A percentile compares a stretch with the other conserved stretches of the same genome.
Evolutionary conservation across 2,888 invertebrate species (phyloP).

Genomic region (Alentia gelatinosa): DNA sequence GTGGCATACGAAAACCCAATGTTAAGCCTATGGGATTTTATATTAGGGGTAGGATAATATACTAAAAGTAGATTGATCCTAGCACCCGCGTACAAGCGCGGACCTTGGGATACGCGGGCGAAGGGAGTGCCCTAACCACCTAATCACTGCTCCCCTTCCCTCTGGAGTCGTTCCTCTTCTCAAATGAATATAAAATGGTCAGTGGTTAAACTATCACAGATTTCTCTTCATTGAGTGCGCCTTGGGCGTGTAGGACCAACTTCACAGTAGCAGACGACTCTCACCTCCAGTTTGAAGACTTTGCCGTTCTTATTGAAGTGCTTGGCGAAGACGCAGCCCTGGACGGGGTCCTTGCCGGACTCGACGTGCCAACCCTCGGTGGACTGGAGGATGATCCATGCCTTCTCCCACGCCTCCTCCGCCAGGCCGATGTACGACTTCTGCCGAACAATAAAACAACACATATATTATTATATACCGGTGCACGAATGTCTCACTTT

Average conservation of each 20-base stretch:
- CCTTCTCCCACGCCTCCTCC: conserved; percentile 51
- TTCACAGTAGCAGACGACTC: neutral
- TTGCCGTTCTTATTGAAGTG: conserved; percentile 48
- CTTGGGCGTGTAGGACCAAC: neutral
- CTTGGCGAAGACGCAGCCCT: conserved; percentile 39
- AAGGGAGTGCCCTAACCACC: too few species aligned
- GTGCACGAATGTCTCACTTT: neutral
- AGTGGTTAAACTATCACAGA: neutral
- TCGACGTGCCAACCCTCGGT: conserved; percentile 33
- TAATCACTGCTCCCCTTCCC: too few species aligned
- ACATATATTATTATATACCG: neutral
- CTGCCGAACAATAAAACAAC: neutral
- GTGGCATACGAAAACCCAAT: too few species aligned
- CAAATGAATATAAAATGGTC: neutral
- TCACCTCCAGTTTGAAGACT: conserved; percentile 49
- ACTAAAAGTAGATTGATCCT: too few species aligned
- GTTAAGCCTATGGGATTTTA: too few species aligned
- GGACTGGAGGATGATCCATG: neutral
- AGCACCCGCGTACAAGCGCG: too few species aligned
- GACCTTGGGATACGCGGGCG: too few species aligned
- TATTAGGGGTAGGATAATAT: too few species aligned
- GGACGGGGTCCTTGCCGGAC: neutral
- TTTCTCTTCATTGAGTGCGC: neutral
- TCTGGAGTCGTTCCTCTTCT: too few species aligned
- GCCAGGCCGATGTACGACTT: neutral